Conservation (phyloP, 2,113 vertebrate genomes). For the Epinephelus fuscoguttatus region DNA sequence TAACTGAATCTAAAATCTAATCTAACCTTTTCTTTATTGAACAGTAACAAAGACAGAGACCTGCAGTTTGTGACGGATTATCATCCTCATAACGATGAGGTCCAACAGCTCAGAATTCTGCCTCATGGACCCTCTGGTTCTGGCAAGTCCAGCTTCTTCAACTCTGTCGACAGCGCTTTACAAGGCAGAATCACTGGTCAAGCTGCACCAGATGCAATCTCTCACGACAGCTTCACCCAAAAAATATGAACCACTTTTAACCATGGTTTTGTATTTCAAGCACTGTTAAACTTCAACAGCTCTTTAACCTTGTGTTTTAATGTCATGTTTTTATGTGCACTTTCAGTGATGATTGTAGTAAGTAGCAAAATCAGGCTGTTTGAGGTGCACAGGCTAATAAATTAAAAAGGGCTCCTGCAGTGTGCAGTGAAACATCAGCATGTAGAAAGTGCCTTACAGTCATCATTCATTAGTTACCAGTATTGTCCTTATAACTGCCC, state of each 20-base stretch:
- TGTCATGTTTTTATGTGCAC: background rate
- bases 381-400: too few relatives aligned
- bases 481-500: background rate
- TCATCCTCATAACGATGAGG: background rate
- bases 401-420: too few relatives aligned
- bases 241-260: conserved; percentile 20
- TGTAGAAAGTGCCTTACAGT: too few relatives aligned
- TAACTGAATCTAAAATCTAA: too few relatives aligned
- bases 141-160: conserved; percentile 59
- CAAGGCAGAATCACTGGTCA: background rate
- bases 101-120: background rate
- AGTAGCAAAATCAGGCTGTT: too few relatives aligned
- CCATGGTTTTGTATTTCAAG: background rate
- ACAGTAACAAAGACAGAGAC: background rate
- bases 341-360: background rate
- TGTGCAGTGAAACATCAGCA: too few relatives aligned
- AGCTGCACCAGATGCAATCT: background rate
- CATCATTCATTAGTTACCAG: background rate
- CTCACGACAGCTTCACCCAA: background rate
- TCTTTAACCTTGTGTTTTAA: background rate
- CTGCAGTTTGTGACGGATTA: background rate
- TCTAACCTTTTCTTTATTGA: background rate
- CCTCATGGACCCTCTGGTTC: background rate
- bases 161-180: conserved; percentile 54
- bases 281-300: background rate